phyloP scores from a whole-genome alignment of 2,113 vertebrate genomes.

The Prunella fulvescens region DNA sequence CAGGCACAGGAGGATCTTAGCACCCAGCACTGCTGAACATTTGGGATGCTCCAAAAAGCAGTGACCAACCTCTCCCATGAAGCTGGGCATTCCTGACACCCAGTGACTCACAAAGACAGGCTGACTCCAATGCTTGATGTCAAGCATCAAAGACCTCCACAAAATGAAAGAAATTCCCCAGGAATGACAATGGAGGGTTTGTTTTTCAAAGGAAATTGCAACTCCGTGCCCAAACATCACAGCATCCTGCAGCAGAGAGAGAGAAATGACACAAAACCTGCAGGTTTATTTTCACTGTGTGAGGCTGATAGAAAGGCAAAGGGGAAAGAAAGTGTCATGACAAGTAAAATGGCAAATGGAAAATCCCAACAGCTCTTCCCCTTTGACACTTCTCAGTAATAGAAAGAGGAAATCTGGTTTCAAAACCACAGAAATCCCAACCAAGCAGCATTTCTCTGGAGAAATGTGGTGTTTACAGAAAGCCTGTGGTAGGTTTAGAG shows the following conservation, averaged over 20 bases:
- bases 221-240: neutral
- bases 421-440: constrained; percentile 9
- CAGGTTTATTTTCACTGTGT: neutral
- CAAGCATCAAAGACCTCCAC: constrained; percentile 28
- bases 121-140: neutral
- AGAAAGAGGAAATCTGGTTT: constrained; percentile 44
- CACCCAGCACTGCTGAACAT: neutral
- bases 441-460: neutral
- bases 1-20: rapidly evolving
- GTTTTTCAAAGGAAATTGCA: constrained; percentile 39
- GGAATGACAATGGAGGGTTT: neutral
- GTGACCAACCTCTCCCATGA: neutral
- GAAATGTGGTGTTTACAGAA: neutral
- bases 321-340: neutral
- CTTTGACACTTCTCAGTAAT: neutral
- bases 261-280: neutral
- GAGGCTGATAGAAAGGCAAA: neutral
- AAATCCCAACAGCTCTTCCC: constrained; percentile 44
- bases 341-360: neutral
- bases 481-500: neutral
- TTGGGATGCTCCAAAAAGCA: neutral
- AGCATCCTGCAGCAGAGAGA: neutral
- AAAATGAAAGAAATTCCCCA: neutral
- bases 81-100: rapidly evolving
- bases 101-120: neutral